A percentile compares a stretch with the other conserved stretches of the same genome.
Evolutionary conservation across 2,888 invertebrate species (phyloP).

Genomic region (Eurytoma adleriae): DNA sequence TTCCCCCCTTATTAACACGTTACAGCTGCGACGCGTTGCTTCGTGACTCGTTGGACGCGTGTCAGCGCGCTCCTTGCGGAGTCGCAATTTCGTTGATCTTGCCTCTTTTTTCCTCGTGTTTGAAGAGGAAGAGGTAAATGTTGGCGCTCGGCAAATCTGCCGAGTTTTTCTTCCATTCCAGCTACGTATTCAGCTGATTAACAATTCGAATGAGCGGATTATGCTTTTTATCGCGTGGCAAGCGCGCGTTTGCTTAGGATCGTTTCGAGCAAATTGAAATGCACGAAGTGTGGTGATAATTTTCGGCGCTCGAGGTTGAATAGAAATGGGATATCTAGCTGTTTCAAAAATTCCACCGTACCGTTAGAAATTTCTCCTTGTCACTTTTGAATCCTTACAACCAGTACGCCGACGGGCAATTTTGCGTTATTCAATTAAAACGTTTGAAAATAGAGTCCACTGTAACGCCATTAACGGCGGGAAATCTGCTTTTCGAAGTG

Average conservation of each 20-base stretch:
- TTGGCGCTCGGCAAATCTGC: too few species aligned
- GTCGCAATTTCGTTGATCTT: too few species aligned
- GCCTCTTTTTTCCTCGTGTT: too few species aligned
- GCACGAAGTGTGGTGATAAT: neutral
- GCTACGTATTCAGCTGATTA: too few species aligned
- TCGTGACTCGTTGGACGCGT: too few species aligned
- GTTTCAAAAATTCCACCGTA: neutral
- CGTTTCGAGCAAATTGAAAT: neutral
- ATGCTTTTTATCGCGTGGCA: neutral
- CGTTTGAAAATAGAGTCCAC: slow-evolving; percentile 1
- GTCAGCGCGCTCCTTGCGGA: too few species aligned
- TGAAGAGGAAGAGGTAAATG: too few species aligned
- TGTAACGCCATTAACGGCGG: slow-evolving; percentile 1
- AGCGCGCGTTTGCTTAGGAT: neutral
- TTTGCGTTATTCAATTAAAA: slow-evolving; percentile 5
- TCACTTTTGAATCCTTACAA: neutral
- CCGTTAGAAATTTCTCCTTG: neutral
- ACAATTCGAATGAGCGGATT: too few species aligned
- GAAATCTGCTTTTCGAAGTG: slow-evolving; percentile 12
- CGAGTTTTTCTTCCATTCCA: too few species aligned
- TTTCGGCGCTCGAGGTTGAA: neutral
- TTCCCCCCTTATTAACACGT: too few species aligned
- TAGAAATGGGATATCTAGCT: neutral
- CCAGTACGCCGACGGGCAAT: neutral
- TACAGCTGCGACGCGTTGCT: too few species aligned